Evolutionary conservation across 1,140 invertebrate species (phyloP).

Genomic region (Drosophila pseudoobscura): DNA sequence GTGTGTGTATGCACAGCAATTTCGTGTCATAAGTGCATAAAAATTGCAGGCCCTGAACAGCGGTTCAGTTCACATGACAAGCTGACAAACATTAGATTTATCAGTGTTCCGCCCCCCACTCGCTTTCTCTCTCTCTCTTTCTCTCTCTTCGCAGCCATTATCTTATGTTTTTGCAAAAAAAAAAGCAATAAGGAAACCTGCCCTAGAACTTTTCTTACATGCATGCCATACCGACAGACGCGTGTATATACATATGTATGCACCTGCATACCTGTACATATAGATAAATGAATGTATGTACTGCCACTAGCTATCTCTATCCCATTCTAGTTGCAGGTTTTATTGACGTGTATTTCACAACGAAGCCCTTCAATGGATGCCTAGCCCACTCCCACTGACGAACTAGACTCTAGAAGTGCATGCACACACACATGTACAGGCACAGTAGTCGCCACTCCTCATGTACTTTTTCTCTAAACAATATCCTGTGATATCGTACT

Average conservation of each 20-base stretch:
- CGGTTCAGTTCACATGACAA: slow-evolving; percentile 51
- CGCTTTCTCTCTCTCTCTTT: slow-evolving; percentile 7
- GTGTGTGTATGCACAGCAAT: slow-evolving; percentile 49
- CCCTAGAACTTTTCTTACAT: slow-evolving; percentile 61
- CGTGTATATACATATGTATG: slow-evolving; percentile 11
- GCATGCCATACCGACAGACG: slow-evolving; percentile 25
- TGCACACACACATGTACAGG: slow-evolving; percentile 13
- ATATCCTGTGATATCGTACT: no score
- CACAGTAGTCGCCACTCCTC: background rate
- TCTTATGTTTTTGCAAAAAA: slow-evolving; percentile 42
- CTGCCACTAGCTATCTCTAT: slow-evolving; percentile 34
- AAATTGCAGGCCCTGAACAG: slow-evolving; percentile 52
- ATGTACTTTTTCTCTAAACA: no score
- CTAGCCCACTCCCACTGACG: slow-evolving; percentile 1
- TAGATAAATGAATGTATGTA: slow-evolving; percentile 11
- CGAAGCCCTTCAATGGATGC: slow-evolving; percentile 56
- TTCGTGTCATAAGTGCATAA: slow-evolving; percentile 77
- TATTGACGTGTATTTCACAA: slow-evolving; percentile 55
- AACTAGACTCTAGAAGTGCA: slow-evolving; percentile 46
- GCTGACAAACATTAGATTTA: slow-evolving; percentile 56
- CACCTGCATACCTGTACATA: background rate
- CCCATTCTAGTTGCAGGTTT: slow-evolving; percentile 46
- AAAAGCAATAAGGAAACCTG: slow-evolving; percentile 30
- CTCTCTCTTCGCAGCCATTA: slow-evolving; percentile 17
- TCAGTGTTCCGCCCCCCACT: slow-evolving; percentile 28